Percentiles rank a stretch among this genome's conserved stretches.
Conservation (phyloP, 2,888 invertebrate genomes). For the Lochmaea capreae region DNA sequence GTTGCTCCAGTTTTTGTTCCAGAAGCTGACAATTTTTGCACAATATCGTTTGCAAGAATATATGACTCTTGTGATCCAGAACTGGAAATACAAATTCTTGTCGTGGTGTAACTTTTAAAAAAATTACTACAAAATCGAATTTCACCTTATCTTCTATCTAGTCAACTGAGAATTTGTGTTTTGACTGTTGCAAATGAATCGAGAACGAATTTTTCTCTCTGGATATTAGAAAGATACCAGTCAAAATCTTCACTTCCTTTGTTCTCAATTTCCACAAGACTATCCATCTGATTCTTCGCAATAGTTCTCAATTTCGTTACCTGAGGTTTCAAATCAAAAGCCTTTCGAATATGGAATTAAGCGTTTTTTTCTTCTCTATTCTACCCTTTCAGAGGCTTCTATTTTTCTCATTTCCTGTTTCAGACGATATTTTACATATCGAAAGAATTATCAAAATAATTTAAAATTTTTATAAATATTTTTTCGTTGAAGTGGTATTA, state of each 20-base stretch:
- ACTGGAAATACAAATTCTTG: no score
- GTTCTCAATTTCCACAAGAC: not conserved
- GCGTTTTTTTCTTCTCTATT: not conserved
- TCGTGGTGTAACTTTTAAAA: not conserved
- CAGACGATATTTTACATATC: no score
- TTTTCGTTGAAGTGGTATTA: no score
- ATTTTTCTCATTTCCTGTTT: no score
- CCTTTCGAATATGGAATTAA: not conserved
- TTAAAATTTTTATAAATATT: no score
- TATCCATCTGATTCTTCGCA: not conserved
- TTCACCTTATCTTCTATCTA: not conserved
- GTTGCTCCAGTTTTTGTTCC: no score
- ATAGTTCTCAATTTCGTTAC: not conserved
- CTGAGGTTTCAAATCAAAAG: not conserved
- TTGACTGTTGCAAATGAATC: not conserved
- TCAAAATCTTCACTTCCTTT: not conserved
- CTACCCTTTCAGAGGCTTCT: not conserved
- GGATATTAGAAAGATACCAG: not conserved
- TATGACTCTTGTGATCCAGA: no score
- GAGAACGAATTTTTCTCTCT: not conserved
- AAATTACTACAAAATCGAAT: not conserved
- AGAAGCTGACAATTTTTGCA: no score
- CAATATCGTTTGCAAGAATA: no score
- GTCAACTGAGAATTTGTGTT: not conserved
- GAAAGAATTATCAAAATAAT: no score